These are phyloP conservation scores for Aspidiotus destructor DNA, from an alignment of 2,888 invertebrate genomes.

Conservation along the genomic window DNA sequence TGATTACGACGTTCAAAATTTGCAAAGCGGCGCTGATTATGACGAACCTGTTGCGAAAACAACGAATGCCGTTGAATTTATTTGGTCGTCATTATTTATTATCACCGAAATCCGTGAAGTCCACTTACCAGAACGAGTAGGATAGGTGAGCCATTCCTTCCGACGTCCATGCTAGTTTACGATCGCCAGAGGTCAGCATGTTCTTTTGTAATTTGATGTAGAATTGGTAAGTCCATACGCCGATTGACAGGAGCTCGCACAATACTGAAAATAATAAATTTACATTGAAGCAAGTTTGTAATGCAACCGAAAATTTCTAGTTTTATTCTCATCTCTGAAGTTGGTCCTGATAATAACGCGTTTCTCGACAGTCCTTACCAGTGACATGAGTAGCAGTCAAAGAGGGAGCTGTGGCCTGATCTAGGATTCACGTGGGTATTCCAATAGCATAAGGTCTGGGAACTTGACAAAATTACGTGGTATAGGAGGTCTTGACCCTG, in stretches of 20 bases:
- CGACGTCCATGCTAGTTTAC: slow-evolving; percentile 71
- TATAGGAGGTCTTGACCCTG: too few relatives aligned
- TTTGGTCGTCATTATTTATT: neutral
- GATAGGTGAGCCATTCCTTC: slow-evolving; percentile 71
- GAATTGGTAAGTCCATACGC: slow-evolving; percentile 77
- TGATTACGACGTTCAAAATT: slow-evolving; percentile 60
- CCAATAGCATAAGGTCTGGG: too few relatives aligned
- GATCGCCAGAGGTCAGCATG: slow-evolving; percentile 69
- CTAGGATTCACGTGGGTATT: too few relatives aligned
- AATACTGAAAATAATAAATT: slow-evolving; percentile 52
- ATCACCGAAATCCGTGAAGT: neutral
- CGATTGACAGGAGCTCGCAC: slow-evolving; percentile 62
- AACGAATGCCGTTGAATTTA: neutral
- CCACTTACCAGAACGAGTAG: slow-evolving; percentile 70
- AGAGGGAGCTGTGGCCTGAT: too few relatives aligned
- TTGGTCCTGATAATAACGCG: too few relatives aligned
- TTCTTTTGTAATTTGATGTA: slow-evolving; percentile 69
- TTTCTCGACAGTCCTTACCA: too few relatives aligned
- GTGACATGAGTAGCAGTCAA: too few relatives aligned
- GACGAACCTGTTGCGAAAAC: slow-evolving; percentile 38
- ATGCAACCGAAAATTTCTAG: neutral
- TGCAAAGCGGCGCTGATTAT: slow-evolving; percentile 50
- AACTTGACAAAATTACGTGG: too few relatives aligned
- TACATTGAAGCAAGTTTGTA: neutral
- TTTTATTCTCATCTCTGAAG: too few relatives aligned